Evolutionary conservation across 2,888 invertebrate species (phyloP).

Genomic region (Diaprepes abbreviatus): DNA sequence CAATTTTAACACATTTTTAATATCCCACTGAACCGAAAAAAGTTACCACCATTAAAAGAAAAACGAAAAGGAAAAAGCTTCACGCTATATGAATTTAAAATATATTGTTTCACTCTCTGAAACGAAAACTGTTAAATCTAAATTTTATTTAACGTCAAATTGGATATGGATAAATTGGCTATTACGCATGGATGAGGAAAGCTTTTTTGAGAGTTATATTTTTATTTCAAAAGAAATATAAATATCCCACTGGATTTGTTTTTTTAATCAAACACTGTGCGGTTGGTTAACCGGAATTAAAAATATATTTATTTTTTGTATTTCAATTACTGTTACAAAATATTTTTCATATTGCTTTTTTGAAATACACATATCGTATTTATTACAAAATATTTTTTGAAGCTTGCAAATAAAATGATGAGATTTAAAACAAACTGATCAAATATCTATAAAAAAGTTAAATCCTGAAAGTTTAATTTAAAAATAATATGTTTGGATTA

Average conservation of each 20-base stretch:
- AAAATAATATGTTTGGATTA: too few relatives aligned
- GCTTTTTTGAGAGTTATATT: background rate
- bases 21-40: background rate
- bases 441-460: too few relatives aligned
- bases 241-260: background rate
- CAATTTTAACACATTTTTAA: background rate
- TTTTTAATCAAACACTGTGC: background rate
- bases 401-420: too few relatives aligned
- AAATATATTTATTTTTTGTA: too few relatives aligned
- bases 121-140: slow-evolving; percentile 13
- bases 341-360: too few relatives aligned
- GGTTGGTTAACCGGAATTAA: too few relatives aligned
- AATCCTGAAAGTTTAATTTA: too few relatives aligned
- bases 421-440: too few relatives aligned
- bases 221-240: background rate
- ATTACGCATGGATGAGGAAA: slow-evolving; percentile 6
- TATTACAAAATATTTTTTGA: too few relatives aligned
- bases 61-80: slow-evolving; percentile 1
- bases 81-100: slow-evolving; percentile 22
- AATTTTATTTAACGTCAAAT: slow-evolving; percentile 16
- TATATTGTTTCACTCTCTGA: slow-evolving; percentile 22
- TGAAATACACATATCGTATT: too few relatives aligned
- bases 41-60: background rate
- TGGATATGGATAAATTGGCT: slow-evolving; percentile 24
- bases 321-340: too few relatives aligned